These are phyloP conservation scores for Cliona cf. orientalis DNA, from an alignment of 37 sponge, comb jelly and placozoan genomes.

Conservation along the genomic window DNA sequence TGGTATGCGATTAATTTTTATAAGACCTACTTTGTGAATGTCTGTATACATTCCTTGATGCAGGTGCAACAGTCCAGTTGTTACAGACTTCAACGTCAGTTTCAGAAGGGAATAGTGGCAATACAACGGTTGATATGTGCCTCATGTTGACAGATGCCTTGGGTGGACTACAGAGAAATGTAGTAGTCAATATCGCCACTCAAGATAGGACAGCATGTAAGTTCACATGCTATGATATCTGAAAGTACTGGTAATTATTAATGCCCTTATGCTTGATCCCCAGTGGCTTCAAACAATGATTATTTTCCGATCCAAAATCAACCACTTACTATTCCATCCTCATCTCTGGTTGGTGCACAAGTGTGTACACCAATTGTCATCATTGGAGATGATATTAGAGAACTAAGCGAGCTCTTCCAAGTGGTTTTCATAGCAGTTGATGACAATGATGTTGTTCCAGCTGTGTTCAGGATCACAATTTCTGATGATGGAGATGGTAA, in stretches of 20 bases:
- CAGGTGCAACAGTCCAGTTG: neutral
- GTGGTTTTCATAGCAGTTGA: neutral
- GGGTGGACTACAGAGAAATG: neutral
- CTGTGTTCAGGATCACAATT: neutral
- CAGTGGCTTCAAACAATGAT: neutral
- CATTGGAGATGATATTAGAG: neutral
- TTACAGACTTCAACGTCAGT: neutral
- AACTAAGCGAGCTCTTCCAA: neutral
- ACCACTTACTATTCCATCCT: neutral
- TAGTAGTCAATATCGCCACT: neutral
- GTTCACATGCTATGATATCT: neutral
- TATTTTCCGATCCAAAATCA: neutral
- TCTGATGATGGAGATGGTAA: slow-evolving; percentile 5
- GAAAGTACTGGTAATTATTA: neutral
- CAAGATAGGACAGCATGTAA: neutral
- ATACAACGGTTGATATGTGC: neutral
- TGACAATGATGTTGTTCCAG: neutral
- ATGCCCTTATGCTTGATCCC: neutral
- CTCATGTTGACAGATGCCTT: neutral
- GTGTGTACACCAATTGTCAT: neutral
- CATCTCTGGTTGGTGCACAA: neutral
- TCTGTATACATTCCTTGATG: neutral
- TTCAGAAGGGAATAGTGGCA: neutral
- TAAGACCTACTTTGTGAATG: no score
- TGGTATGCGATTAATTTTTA: no score